A percentile compares a stretch with the other conserved stretches of the same genome.
phyloP scores from a whole-genome alignment of 2,888 invertebrate species.

The Dicyrtoma fusca region DNA sequence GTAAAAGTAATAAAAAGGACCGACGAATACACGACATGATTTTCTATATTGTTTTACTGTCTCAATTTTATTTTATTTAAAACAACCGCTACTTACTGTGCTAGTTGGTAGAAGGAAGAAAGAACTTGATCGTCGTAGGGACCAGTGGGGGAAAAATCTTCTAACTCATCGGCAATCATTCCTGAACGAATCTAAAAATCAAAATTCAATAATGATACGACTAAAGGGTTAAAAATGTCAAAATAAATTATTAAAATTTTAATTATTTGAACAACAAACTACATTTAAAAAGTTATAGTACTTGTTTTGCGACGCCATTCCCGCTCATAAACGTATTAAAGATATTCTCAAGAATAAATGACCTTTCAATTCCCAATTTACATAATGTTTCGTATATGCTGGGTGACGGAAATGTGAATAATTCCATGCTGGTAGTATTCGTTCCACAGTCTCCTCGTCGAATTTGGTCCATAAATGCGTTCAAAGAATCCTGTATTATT shows the following conservation, averaged over 20 bases:
- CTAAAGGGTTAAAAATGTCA: background rate
- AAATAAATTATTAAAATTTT: no score
- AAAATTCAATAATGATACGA: background rate
- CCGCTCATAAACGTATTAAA: constrained; percentile 16
- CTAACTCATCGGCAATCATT: background rate
- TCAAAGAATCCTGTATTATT: constrained; percentile 36
- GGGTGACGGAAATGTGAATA: constrained; percentile 15
- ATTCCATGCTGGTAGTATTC: background rate
- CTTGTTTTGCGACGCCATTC: constrained; percentile 15
- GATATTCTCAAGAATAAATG: constrained; percentile 22
- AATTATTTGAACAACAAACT: no score
- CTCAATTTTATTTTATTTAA: no score
- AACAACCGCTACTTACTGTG: no score
- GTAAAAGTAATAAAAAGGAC: no score
- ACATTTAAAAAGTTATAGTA: background rate
- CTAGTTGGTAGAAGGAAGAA: no score
- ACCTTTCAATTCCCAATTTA: constrained; percentile 15
- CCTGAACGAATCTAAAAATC: background rate
- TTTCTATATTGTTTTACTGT: no score
- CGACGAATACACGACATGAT: no score
- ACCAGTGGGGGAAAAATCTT: background rate
- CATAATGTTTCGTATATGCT: constrained; percentile 18
- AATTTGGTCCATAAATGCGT: constrained; percentile 39
- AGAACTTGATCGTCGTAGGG: background rate
- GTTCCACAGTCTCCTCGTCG: constrained; percentile 28